phyloP scores from a whole-genome alignment of 2,888 invertebrate species.

The Lithophane semibrunnea region DNA sequence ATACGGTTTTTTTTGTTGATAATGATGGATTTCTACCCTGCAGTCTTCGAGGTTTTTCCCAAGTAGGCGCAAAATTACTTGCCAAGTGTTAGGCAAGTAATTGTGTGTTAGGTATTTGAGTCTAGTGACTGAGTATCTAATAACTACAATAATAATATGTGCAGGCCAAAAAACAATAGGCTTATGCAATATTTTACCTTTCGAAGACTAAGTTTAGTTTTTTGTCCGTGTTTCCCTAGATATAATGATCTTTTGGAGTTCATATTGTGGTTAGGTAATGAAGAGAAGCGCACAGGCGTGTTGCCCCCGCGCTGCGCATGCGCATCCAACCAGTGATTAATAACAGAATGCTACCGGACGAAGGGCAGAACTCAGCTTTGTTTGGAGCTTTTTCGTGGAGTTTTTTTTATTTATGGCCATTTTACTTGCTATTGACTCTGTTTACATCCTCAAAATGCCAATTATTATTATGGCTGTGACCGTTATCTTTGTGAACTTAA shows the following conservation, averaged over 20 bases:
- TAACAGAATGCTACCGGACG: conserved; percentile 47
- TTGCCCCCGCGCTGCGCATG: conserved; percentile 28
- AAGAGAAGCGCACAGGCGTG: conserved; percentile 31
- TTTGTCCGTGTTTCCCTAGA: neutral
- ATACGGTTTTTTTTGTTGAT: neutral
- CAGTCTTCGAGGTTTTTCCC: neutral
- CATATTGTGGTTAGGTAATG: conserved; percentile 15
- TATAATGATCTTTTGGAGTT: neutral
- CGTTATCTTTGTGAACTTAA: conserved; percentile 19
- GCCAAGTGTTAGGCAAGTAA: neutral
- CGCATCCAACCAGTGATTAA: conserved; percentile 44
- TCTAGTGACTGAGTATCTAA: neutral
- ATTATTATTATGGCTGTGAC: neutral
- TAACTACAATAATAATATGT: neutral
- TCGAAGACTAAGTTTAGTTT: neutral
- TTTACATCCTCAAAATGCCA: conserved; percentile 4
- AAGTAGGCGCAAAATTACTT: neutral
- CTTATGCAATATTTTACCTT: neutral
- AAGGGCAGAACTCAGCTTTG: conserved; percentile 25
- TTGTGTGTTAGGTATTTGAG: neutral
- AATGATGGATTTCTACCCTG: neutral
- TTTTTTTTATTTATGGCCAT: neutral
- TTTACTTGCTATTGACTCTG: neutral
- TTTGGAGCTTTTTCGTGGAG: conserved; percentile 9
- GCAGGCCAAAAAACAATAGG: neutral